phyloP scores from a whole-genome alignment of 2,888 invertebrate genomes.

The Aporophyla lueneburgensis region DNA sequence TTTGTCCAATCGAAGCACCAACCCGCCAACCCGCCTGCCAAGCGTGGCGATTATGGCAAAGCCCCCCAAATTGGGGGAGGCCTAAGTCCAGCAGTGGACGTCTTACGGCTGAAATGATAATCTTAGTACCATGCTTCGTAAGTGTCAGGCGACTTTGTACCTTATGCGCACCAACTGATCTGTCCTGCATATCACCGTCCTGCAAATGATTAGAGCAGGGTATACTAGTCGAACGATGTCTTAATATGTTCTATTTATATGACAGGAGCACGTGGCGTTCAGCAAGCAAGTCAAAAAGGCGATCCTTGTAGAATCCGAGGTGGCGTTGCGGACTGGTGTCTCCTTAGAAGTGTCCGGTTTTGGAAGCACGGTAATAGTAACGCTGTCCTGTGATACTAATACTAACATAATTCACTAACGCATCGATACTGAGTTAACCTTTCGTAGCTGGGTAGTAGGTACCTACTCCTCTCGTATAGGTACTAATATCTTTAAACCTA shows the following conservation, averaged over 20 bases:
- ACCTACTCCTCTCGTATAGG: not conserved
- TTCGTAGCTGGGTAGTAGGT: not conserved
- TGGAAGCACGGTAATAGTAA: slow-evolving; percentile 74
- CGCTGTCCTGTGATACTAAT: not conserved
- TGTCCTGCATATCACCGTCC: not conserved
- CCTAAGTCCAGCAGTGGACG: too few species aligned
- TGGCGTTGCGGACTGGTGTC: slow-evolving; percentile 66
- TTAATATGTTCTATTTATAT: slow-evolving; percentile 12
- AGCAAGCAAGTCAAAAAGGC: slow-evolving; percentile 73
- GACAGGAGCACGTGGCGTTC: slow-evolving; percentile 76
- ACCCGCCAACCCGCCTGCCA: too few species aligned
- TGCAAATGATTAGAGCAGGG: not conserved
- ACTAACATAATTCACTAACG: not conserved
- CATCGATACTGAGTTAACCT: not conserved
- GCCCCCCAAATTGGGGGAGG: too few species aligned
- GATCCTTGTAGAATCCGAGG: slow-evolving; percentile 73
- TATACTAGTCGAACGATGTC: not conserved
- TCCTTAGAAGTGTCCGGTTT: slow-evolving; percentile 77
- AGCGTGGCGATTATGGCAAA: too few species aligned
- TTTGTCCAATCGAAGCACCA: too few species aligned
- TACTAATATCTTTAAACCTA: not conserved
- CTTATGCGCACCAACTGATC: not conserved
- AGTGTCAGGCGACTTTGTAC: not conserved
- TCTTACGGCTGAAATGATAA: too few species aligned
- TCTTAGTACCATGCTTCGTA: not conserved